Conservation (phyloP, 2,888 invertebrate species). For the Crocallis elinguaria region DNA sequence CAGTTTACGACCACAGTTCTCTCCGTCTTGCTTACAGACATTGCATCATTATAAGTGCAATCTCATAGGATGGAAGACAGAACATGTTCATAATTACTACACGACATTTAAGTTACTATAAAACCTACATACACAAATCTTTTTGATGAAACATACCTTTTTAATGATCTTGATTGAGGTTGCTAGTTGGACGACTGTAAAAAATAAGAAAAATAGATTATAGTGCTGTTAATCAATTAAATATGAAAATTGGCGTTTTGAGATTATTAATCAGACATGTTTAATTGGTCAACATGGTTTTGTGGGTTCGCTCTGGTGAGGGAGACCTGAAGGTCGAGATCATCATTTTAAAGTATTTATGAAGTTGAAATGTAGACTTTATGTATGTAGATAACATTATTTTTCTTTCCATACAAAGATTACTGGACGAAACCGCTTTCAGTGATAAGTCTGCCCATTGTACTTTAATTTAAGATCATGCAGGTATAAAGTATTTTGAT, state of each 20-base stretch:
- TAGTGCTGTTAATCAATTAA: background rate
- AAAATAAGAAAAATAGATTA: background rate
- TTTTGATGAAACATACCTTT: too few relatives aligned
- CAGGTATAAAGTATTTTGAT: too few relatives aligned
- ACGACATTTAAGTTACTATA: too few relatives aligned
- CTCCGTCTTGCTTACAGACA: constrained; percentile 49
- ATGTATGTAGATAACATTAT: too few relatives aligned
- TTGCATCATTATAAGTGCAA: constrained; percentile 29
- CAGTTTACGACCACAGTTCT: constrained; percentile 61
- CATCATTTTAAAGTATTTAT: constrained; percentile 38
- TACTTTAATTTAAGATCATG: too few relatives aligned
- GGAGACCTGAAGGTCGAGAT: constrained; percentile 60
- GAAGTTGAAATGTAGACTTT: too few relatives aligned
- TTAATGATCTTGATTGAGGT: too few relatives aligned
- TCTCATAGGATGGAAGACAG: constrained; percentile 16
- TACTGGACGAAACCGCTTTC: too few relatives aligned
- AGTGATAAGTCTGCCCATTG: too few relatives aligned
- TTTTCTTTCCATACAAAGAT: too few relatives aligned
- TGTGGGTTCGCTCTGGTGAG: constrained; percentile 63
- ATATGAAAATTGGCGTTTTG: background rate
- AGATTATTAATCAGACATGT: background rate
- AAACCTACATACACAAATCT: too few relatives aligned
- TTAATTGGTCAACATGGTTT: constrained; percentile 63
- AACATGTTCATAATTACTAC: background rate
- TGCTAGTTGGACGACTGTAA: too few relatives aligned